Evolutionary conservation across 2,797 vertebrate species (phyloP).

Genomic region (Lacerta agilis): DNA sequence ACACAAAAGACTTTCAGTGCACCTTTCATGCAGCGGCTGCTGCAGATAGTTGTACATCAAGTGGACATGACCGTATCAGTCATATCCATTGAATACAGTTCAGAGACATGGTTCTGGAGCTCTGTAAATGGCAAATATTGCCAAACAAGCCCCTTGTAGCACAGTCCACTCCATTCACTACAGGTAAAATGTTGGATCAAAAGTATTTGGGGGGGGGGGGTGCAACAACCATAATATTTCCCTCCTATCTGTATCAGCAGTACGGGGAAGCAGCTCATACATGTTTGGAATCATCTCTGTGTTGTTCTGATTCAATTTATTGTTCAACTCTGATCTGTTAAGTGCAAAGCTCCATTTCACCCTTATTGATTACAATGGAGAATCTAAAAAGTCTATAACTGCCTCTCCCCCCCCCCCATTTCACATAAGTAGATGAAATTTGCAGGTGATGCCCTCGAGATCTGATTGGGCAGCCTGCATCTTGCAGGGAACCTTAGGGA

Average conservation of each 20-base stretch:
- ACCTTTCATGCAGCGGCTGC: background rate
- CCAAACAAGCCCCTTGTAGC: background rate
- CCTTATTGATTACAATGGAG: too few species aligned
- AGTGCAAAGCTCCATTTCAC: background rate
- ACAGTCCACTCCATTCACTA: background rate
- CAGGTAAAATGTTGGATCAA: background rate
- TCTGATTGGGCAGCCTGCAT: background rate
- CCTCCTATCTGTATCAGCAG: too few species aligned
- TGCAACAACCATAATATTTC: too few species aligned
- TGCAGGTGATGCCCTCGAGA: too few species aligned
- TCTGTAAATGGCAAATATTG: background rate
- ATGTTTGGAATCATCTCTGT: too few species aligned
- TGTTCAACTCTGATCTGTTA: too few species aligned
- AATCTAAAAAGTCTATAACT: too few species aligned
- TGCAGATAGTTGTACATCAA: background rate
- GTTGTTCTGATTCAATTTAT: too few species aligned
- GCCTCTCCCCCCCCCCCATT: too few species aligned
- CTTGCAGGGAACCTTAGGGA: background rate
- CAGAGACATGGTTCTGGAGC: background rate
- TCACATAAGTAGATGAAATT: too few species aligned
- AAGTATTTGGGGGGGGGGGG: too few species aligned
- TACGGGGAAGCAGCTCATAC: too few species aligned
- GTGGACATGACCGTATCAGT: background rate
- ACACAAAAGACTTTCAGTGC: background rate
- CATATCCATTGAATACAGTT: background rate